phyloP scores from a whole-genome alignment of 1,140 invertebrate species.

The Brachionus angularis region DNA sequence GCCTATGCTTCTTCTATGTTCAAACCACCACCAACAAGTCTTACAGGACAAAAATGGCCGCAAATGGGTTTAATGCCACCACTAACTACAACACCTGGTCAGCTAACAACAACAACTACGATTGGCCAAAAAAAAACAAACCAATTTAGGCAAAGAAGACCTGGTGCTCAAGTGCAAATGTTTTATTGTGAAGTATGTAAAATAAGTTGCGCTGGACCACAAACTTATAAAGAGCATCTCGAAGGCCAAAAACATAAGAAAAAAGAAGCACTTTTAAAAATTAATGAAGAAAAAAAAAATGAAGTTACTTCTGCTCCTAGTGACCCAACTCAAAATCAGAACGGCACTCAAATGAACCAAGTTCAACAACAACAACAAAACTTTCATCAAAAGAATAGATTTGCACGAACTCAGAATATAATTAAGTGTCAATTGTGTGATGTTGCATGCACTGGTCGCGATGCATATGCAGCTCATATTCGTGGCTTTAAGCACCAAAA shows the following conservation, averaged over 20 bases:
- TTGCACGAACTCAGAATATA: slow-evolving; percentile 50
- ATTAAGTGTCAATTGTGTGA: slow-evolving; percentile 74
- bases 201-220: slow-evolving; percentile 90
- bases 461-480: slow-evolving; percentile 95
- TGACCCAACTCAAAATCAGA: slow-evolving; percentile 56
- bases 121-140: slow-evolving; percentile 30
- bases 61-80: not conserved
- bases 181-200: slow-evolving; percentile 94
- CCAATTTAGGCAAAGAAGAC: slow-evolving; percentile 10
- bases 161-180: slow-evolving; percentile 8
- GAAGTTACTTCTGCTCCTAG: slow-evolving; percentile 63
- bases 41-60: not conserved
- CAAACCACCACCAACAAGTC: no score
- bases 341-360: slow-evolving; percentile 49
- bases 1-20: not conserved
- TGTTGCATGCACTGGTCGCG: slow-evolving; percentile 92
- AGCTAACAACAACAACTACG: not conserved
- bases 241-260: slow-evolving; percentile 98
- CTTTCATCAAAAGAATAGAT: slow-evolving; percentile 47
- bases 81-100: slow-evolving; percentile 2
- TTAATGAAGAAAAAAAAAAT: slow-evolving; percentile 97
- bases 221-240: slow-evolving; percentile 92
- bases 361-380: slow-evolving; percentile 10
- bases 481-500: slow-evolving; percentile 95
- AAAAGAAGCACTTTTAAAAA: slow-evolving; percentile 88